A percentile compares a stretch with the other conserved stretches of the same genome.
These are phyloP conservation scores for Silvanus unidentatus DNA, from an alignment of 2,888 invertebrate genomes.

Conservation along the genomic window DNA sequence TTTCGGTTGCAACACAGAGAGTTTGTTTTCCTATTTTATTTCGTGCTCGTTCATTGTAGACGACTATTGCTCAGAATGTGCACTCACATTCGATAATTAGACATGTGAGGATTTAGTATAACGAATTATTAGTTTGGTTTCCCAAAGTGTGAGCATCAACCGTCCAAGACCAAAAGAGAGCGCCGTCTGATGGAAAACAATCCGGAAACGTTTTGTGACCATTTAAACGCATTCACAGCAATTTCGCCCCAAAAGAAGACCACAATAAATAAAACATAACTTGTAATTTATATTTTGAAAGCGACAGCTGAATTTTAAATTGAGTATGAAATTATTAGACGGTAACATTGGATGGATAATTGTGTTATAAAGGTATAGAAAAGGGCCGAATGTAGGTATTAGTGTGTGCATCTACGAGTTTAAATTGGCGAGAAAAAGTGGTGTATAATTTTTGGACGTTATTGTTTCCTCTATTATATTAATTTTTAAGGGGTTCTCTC, in stretches of 20 bases:
- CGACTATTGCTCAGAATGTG: no score
- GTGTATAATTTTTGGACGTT: conserved; percentile 17
- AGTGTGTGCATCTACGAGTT: background rate
- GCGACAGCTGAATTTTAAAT: conserved; percentile 26
- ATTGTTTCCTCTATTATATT: conserved; percentile 13
- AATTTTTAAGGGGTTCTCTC: conserved; percentile 7
- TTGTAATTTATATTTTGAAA: conserved; percentile 19
- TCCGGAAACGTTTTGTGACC: conserved; percentile 20
- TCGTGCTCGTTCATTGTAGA: no score
- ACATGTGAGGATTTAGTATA: no score
- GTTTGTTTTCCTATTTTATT: no score
- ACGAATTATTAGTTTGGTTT: no score
- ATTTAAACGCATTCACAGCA: conserved; percentile 20
- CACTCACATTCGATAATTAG: no score
- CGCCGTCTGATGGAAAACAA: no score
- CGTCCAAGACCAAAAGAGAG: no score
- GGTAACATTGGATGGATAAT: background rate
- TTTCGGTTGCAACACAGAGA: no score
- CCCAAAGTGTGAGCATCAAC: no score
- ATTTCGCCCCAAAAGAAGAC: conserved; percentile 8
- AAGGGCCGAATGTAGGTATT: background rate
- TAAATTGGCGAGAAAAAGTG: conserved; percentile 13
- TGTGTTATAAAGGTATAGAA: background rate
- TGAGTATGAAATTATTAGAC: conserved; percentile 14
- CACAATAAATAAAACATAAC: conserved; percentile 24